Percentiles rank a stretch among this genome's conserved stretches.
phyloP scores from a whole-genome alignment of 2,113 vertebrate species.

The Melozone crissalis region DNA sequence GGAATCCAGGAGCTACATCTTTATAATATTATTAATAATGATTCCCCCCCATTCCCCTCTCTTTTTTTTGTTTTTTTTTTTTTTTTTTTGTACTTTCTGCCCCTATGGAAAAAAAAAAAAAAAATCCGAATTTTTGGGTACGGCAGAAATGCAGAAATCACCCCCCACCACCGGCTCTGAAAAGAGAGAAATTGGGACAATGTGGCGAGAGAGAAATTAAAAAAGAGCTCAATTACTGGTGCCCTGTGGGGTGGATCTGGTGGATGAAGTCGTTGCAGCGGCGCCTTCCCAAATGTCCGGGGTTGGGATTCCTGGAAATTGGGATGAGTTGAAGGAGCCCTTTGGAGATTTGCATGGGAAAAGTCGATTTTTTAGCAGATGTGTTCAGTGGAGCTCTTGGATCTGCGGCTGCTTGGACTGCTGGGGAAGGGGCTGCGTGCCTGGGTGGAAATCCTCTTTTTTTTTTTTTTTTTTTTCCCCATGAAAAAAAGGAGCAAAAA shows the following conservation, averaged over 20 bases:
- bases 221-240: constrained; percentile 23
- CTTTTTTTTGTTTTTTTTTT: too few species aligned
- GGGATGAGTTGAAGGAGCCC: background rate
- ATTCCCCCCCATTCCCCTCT: accelerated
- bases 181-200: background rate
- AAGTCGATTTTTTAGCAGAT: constrained; percentile 33
- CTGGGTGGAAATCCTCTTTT: background rate
- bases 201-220: background rate
- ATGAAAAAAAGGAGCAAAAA: background rate
- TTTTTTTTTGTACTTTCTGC: background rate
- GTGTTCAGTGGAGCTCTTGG: constrained; percentile 11
- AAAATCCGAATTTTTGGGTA: background rate
- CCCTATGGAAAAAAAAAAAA: background rate
- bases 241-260: constrained; percentile 35
- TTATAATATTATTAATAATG: background rate
- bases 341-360: constrained; percentile 9
- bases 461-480: background rate
- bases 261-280: constrained; percentile 48
- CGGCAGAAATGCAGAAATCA: background rate
- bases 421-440: background rate
- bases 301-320: background rate
- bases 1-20: background rate
- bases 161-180: background rate
- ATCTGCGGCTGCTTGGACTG: background rate
- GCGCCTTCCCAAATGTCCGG: background rate